Evolutionary conservation across 2,888 invertebrate species (phyloP), one percentile per base, ranked within the genome.

Genomic region (Dicranocentrus wangi): DNA sequence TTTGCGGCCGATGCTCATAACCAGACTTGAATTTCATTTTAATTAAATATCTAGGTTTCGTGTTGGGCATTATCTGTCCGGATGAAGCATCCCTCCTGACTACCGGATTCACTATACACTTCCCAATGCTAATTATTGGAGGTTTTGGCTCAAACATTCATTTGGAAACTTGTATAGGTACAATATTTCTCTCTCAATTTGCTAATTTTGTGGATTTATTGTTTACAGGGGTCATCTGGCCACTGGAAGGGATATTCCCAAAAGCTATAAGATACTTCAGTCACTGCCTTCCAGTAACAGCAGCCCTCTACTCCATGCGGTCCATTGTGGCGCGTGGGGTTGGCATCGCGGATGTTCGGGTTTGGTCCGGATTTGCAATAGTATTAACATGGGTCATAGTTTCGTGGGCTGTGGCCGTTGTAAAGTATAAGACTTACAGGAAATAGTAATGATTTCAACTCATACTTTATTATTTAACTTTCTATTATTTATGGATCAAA

Each of bases 211-310:
- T n/a, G n/a, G n/a, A n/a, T n/a, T n/a, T 23, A 10, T 25, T 61
- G 8, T 23, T 39, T 32, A 17, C 25, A 58, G 77, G 77, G n/a
- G 69, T 77, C 10, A 69, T 69, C 51, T 77, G 77, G 77, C 77
- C 77, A 8, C 63, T 77, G 23, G 39, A 77, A 61, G 77, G 69
- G 8, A 61, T 77, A 43, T n/a, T n/a, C 27, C 47, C 17, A n/a
- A 17, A 28, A 2, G 51, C 25, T 42, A 39, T 69, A 7, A 21
- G 63, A 17, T 77, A 77, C 19, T 23, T 77, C 15, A 77, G 69
- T 17, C 61, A 77, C 51, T 69, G 69, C 32, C 25, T 69, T 1
- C 77, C 77, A 23, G 77, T 77, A 1, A 77, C 77, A 25, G 77
- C 77, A n/a, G 47, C 69, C n/a, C 69, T 77, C 2, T 53, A 66